Evolutionary conservation across 2,888 invertebrate species (phyloP).

Genomic region (Heliconius erato): DNA sequence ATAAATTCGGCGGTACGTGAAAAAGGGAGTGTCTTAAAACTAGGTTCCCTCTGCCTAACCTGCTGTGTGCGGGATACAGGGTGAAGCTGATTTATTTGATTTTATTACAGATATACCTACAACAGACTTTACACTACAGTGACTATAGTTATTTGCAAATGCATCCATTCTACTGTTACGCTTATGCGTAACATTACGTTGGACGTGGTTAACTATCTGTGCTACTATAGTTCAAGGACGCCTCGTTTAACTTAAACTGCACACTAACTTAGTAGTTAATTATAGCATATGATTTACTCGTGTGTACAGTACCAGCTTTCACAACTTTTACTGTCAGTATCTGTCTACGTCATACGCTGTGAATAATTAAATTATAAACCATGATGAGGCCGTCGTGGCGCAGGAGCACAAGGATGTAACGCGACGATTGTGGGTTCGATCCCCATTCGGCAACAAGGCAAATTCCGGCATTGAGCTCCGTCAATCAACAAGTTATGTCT

Average conservation of each 20-base stretch:
- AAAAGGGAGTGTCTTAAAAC: too few species aligned
- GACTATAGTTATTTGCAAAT: constrained; percentile 26
- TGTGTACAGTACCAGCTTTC: constrained; percentile 43
- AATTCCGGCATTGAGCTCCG: too few species aligned
- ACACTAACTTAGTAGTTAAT: constrained; percentile 31
- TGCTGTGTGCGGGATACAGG: too few species aligned
- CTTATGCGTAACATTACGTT: constrained; percentile 50
- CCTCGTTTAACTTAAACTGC: constrained; percentile 55
- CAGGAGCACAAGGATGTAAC: too few species aligned
- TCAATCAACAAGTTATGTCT: too few species aligned
- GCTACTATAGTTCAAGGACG: constrained; percentile 76
- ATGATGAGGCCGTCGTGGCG: constrained; percentile 1
- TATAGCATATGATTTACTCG: constrained; percentile 20
- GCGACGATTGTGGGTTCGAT: too few species aligned
- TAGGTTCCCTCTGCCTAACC: too few species aligned
- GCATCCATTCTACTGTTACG: constrained; percentile 33
- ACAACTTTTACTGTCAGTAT: constrained; percentile 44
- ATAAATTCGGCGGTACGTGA: too few species aligned
- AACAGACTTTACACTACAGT: not conserved
- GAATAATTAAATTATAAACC: constrained; percentile 24
- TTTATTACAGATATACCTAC: not conserved
- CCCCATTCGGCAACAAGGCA: too few species aligned
- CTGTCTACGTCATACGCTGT: constrained; percentile 32
- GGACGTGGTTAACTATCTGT: constrained; percentile 54
- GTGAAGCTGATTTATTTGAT: too few species aligned